Percentiles rank a stretch among this genome's conserved stretches.
phyloP scores from a whole-genome alignment of 53 echinoderm and acorn worm species.

The Echinarachnius parma region DNA sequence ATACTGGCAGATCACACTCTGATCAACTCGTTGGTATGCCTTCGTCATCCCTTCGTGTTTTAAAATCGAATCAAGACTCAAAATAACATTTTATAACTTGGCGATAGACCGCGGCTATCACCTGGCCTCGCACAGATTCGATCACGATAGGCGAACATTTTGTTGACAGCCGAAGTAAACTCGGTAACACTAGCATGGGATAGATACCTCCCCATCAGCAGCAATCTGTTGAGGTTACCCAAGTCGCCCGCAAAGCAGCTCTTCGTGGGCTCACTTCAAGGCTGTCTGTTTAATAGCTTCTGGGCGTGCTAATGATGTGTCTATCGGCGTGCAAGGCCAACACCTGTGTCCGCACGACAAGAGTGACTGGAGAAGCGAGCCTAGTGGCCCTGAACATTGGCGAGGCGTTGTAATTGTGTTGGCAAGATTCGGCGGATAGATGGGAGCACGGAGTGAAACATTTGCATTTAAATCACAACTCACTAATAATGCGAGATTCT shows the following conservation, averaged over 20 bases:
- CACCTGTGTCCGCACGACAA: slow-evolving; percentile 2
- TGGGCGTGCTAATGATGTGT: slow-evolving; percentile 25
- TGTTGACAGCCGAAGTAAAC: not conserved
- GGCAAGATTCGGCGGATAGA: slow-evolving; percentile 46
- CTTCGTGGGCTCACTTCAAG: slow-evolving; percentile 26
- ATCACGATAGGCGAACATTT: slow-evolving; percentile 41
- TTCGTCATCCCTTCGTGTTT: too few species aligned
- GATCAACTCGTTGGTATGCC: too few species aligned
- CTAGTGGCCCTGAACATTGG: slow-evolving; percentile 29
- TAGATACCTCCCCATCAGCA: not conserved
- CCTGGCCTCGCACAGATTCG: slow-evolving; percentile 28
- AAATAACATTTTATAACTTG: slow-evolving; percentile 34
- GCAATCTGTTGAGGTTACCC: not conserved
- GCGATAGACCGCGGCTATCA: slow-evolving; percentile 28
- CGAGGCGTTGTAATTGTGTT: slow-evolving; percentile 38
- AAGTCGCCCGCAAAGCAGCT: not conserved
- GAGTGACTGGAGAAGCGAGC: slow-evolving; percentile 26
- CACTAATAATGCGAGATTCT: slow-evolving; percentile 43
- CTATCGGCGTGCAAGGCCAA: slow-evolving; percentile 35
- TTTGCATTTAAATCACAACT: slow-evolving; percentile 54
- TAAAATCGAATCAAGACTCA: slow-evolving; percentile 10
- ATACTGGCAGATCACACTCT: too few species aligned
- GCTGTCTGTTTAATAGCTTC: not conserved
- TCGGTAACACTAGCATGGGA: not conserved
- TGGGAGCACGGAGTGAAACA: slow-evolving; percentile 38